A percentile compares a stretch with the other conserved stretches of the same genome.
Evolutionary conservation across 2,888 invertebrate genomes (phyloP).

Genomic region (Amblyjoppa fuscipennis): DNA sequence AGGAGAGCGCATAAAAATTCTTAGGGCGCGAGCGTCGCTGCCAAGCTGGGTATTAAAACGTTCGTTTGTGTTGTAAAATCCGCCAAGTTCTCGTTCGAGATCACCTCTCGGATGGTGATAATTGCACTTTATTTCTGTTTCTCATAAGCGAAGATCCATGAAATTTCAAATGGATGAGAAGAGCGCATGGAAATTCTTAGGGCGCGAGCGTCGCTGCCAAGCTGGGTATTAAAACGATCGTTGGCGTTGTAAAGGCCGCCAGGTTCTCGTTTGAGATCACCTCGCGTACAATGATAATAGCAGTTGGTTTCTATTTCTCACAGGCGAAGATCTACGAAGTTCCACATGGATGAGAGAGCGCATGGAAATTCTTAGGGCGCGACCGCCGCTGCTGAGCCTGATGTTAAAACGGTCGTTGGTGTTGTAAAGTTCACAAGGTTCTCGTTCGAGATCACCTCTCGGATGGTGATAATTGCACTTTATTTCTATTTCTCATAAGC

Average conservation of each 20-base stretch:
- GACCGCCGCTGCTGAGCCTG: neutral
- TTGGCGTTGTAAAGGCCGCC: conserved; percentile 74
- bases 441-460: too few species aligned
- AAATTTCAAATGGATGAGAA: neutral
- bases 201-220: neutral
- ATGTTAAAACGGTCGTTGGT: conserved; percentile 78
- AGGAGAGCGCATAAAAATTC: conserved; percentile 2
- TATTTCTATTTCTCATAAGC: too few species aligned
- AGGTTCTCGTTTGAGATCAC: too few species aligned
- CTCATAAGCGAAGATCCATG: too few species aligned
- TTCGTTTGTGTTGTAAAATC: conserved; percentile 54
- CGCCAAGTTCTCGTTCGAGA: too few species aligned
- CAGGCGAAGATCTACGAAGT: too few species aligned
- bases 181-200: conserved; percentile 24
- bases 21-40: conserved; percentile 12
- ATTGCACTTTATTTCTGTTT: too few species aligned
- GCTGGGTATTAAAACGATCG: conserved; percentile 78
- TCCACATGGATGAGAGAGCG: neutral
- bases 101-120: too few species aligned
- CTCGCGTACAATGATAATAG: too few species aligned
- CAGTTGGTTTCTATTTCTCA: too few species aligned
- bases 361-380: conserved; percentile 45
- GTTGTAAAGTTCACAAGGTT: conserved; percentile 69
- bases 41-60: conserved; percentile 76
- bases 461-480: too few species aligned